phyloP scores from a whole-genome alignment of 2,888 invertebrate genomes.

The Mythimna pallens region DNA sequence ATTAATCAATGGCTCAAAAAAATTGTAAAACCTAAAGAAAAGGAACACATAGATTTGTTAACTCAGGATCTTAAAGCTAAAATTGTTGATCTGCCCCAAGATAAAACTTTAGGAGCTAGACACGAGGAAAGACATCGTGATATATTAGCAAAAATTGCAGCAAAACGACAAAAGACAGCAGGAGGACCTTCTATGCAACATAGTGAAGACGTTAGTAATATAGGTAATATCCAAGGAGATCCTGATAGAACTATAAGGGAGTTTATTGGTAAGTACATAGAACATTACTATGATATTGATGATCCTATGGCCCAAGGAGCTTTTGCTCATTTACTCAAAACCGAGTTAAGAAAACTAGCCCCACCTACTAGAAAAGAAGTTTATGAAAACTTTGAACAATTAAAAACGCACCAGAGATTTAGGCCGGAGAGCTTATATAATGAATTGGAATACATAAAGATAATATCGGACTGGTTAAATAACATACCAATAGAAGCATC shows the following conservation, averaged over 20 bases:
- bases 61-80: conserved; percentile 68
- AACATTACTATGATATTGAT: conserved; percentile 73
- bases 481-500: conserved; percentile 70
- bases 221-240: conserved; percentile 59
- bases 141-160: conserved; percentile 45
- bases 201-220: conserved; percentile 32
- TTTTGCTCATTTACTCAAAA: conserved; percentile 72
- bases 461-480: conserved; percentile 81
- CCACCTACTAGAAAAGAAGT: conserved; percentile 69
- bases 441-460: conserved; percentile 77
- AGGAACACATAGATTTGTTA: conserved; percentile 63
- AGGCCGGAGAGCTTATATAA: conserved; percentile 65
- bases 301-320: conserved; percentile 73
- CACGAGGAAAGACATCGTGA: conserved; percentile 54
- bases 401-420: conserved; percentile 57
- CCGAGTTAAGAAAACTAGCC: conserved; percentile 72
- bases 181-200: conserved; percentile 6
- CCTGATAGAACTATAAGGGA: conserved; percentile 73
- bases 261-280: conserved; percentile 74
- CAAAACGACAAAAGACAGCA: conserved; percentile 32
- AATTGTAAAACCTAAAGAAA: conserved; percentile 66
- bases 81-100: conserved; percentile 70
- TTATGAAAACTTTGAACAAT: conserved; percentile 65
- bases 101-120: conserved; percentile 63
- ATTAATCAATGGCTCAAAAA: conserved; percentile 70